Evolutionary conservation across 2,888 invertebrate species (phyloP).

Genomic region (Mythimna ferrago): DNA sequence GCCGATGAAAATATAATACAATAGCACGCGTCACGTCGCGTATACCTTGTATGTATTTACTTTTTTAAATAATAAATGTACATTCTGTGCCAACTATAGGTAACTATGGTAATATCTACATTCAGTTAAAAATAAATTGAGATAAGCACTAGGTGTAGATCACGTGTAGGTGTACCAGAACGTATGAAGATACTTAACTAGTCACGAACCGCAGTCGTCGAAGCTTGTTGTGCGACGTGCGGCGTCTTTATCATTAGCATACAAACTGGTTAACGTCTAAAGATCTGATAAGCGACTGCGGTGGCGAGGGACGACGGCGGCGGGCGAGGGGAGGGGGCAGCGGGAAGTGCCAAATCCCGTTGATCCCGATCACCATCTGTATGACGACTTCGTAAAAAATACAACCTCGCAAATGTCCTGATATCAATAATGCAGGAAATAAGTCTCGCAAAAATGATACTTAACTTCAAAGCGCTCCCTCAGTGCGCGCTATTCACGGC

Average conservation of each 20-base stretch:
- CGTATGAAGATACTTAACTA: neutral
- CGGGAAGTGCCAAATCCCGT: conserved; percentile 12
- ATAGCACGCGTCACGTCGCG: neutral
- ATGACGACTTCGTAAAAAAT: conserved; percentile 59
- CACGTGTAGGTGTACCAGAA: too few species aligned
- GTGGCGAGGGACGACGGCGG: neutral
- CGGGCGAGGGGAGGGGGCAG: neutral
- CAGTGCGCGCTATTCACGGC: conserved; percentile 33
- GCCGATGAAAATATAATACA: conserved; percentile 16
- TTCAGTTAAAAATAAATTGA: neutral
- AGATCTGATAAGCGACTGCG: conserved; percentile 1
- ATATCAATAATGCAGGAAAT: conserved; percentile 73
- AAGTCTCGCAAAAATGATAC: conserved; percentile 68
- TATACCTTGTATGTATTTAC: conserved; percentile 25
- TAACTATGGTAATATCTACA: neutral
- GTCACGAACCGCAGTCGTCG: neutral
- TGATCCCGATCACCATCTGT: conserved; percentile 31
- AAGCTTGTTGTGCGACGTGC: neutral
- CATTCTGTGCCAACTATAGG: neutral
- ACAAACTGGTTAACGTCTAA: conserved; percentile 1
- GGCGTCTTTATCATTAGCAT: conserved; percentile 6
- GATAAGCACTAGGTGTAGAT: too few species aligned
- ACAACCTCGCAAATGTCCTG: conserved; percentile 66
- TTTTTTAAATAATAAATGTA: neutral
- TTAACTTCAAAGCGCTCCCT: conserved; percentile 53